A percentile compares a stretch with the other conserved stretches of the same genome.
Evolutionary conservation across 2,797 vertebrate species (phyloP).

Genomic region (Microctenopoma stevenorrisi): DNA sequence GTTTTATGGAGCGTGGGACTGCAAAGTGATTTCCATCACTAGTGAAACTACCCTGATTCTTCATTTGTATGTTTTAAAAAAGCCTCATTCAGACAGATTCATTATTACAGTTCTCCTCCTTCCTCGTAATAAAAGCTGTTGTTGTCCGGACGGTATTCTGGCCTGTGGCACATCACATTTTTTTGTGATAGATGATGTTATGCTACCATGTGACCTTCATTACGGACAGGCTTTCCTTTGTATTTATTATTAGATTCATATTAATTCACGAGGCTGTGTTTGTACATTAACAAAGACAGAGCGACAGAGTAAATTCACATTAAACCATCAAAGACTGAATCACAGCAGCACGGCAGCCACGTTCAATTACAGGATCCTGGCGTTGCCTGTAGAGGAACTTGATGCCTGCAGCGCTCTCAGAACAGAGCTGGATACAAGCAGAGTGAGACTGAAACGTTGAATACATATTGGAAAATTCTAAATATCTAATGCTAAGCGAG

Average conservation of each 20-base stretch:
- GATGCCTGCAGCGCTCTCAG: too few relatives aligned
- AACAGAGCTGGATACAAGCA: too few relatives aligned
- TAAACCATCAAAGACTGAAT: too few relatives aligned
- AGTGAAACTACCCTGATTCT: neutral
- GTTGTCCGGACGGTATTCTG: slow-evolving; percentile 6
- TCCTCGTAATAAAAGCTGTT: neutral
- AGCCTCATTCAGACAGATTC: slow-evolving; percentile 30
- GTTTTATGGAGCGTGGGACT: neutral
- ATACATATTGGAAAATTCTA: too few relatives aligned
- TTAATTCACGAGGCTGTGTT: too few relatives aligned
- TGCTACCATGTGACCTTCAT: slow-evolving; percentile 24
- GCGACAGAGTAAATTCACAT: too few relatives aligned
- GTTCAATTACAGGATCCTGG: too few relatives aligned
- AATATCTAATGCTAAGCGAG: too few relatives aligned
- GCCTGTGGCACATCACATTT: slow-evolving; percentile 11
- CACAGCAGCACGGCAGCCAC: too few relatives aligned
- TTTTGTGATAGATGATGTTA: neutral
- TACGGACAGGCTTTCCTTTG: neutral
- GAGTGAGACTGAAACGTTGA: too few relatives aligned
- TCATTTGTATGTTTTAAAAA: slow-evolving; percentile 22
- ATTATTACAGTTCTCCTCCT: slow-evolving; percentile 2
- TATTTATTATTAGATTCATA: neutral
- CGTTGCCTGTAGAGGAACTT: too few relatives aligned
- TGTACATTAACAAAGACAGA: too few relatives aligned
- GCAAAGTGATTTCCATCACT: neutral